Evolutionary conservation across 2,888 invertebrate genomes (phyloP).

Genomic region (Sminthurinus aureus): DNA sequence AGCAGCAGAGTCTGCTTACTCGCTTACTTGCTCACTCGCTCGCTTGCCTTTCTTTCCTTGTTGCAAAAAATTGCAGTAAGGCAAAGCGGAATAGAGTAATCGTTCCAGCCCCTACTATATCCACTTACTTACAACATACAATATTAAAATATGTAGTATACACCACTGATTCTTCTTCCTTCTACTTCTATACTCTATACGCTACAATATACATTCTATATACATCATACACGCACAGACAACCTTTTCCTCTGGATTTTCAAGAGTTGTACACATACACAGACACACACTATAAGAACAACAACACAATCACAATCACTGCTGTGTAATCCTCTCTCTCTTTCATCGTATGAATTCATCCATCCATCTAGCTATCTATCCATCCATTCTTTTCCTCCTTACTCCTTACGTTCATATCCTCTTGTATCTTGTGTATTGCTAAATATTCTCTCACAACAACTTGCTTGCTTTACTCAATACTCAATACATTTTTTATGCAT

Average conservation of each 20-base stretch:
- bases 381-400: too few species aligned
- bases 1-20: too few species aligned
- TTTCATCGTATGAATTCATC: not conserved
- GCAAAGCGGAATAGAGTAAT: constrained; percentile 35
- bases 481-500: not conserved
- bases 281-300: not conserved
- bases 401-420: not conserved
- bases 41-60: constrained; percentile 23
- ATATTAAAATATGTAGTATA: not conserved
- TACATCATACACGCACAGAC: not conserved
- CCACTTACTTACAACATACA: not conserved
- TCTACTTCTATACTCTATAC: constrained; percentile 1
- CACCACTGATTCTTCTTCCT: not conserved
- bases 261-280: not conserved
- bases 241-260: not conserved
- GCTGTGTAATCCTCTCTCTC: not conserved
- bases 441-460: not conserved
- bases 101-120: constrained; percentile 21
- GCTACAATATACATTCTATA: not conserved
- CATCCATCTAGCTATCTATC: not conserved
- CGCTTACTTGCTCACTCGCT: too few species aligned
- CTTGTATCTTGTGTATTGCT: not conserved
- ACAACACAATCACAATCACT: not conserved
- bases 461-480: not conserved
- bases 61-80: constrained; percentile 39